Evolutionary conservation across 2,797 vertebrate genomes (phyloP), one percentile per base, ranked within the genome.

Genomic region (Anas flavirostris): DNA sequence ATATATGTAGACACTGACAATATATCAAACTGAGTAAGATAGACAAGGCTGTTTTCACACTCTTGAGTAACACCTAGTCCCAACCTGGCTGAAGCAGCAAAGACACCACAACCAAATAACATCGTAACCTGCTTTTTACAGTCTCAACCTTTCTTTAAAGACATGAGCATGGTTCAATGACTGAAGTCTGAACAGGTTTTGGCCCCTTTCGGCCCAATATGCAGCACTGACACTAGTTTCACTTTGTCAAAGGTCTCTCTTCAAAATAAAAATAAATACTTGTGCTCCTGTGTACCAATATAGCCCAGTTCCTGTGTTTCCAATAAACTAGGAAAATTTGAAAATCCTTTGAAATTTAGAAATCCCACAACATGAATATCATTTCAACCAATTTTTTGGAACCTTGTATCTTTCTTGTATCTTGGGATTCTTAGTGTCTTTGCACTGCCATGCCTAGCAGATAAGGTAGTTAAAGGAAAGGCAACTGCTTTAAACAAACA

Each of bases 111-210:
- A n/a, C 16, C 68, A 91, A 89, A 52, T 46, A 84, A 43, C 9
- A 3, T 23, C 58, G 23, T n/a, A 75, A 56, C 33, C n/a, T 88
- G 48, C 43, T 82, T 15, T 48, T 26, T 22, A 16, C n/a, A 68
- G 25, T 63, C 29, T 35, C 39, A 82, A 79, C 2, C 33, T 70
- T 84, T 60, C 29, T 58, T 74, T 79, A 75, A 52, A 93, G 29
- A 85, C 15, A 52, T 37, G 75, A 92, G n/a, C 26, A 90, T 81
- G 93, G 53, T 31, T 82, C 52, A 93, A 86, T 88, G 39, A 64
- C 33, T 35, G 35, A 52, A 58, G 11, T 82, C 41, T 75, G 48
- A 74, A 88, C 9, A 53, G 26, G 37, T 17, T 88, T 84, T 91
- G 6, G 10, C 10, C 18, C 29, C 44, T 73, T 85, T n/a, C 56